A percentile compares a stretch with the other conserved stretches of the same genome.
phyloP scores from a whole-genome alignment of 2,113 vertebrate genomes.

The Osmerus mordax region DNA sequence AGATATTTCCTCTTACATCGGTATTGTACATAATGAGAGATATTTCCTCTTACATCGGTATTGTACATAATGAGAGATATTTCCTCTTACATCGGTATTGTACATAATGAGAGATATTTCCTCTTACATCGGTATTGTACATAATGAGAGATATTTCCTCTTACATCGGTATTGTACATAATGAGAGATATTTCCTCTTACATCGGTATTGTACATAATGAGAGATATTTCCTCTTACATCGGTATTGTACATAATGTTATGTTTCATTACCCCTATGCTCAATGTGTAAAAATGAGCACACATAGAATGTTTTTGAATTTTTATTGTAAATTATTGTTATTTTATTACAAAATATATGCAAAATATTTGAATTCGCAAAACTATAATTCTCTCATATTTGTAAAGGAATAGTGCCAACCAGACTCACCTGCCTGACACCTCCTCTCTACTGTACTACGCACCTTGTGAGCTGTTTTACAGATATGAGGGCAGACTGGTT shows the following conservation, averaged over 20 bases:
- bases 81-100: not conserved
- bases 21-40: not conserved
- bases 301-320: not conserved
- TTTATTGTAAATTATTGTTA: constrained; percentile 23
- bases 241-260: not conserved
- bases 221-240: not conserved
- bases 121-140: not conserved
- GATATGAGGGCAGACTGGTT: too few relatives aligned
- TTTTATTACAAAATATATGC: constrained; percentile 61
- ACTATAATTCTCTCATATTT: constrained; percentile 8
- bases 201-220: not conserved
- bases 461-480: too few relatives aligned
- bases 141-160: not conserved
- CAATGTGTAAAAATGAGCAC: not conserved
- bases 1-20: not conserved
- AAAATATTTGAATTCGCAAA: constrained; percentile 23
- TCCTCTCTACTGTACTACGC: not conserved
- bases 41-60: not conserved
- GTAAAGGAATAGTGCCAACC: not conserved
- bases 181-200: too few relatives aligned
- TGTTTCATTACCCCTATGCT: too few relatives aligned
- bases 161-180: not conserved
- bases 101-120: not conserved
- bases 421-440: not conserved
- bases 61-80: not conserved